Base-by-base conservation (phyloP, 2,888 invertebrate genomes). In the Tipula confusa region DNA sequence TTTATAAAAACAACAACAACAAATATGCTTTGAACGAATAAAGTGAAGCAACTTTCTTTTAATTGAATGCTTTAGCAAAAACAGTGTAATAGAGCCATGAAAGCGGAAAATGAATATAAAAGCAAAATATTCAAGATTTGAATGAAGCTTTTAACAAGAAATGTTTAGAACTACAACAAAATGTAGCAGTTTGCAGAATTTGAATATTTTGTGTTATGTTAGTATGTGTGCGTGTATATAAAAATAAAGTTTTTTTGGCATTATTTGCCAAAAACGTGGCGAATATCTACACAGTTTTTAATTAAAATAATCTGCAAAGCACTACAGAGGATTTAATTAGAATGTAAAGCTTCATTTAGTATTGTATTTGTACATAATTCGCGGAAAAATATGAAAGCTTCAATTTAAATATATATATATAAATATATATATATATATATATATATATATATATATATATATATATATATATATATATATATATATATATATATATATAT, bases 31-130 rank as follows among this genome's bases (percentile, higher is more conserved):
- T n/a, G n/a, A n/a, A n/a, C n/a, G n/a, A n/a, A n/a, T 64, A 64
- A 24, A 24, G 24, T 24, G 24, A 64, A 64, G 24, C 9, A 43
- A 43, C 6, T 43, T 64, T 24, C 36, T 9, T 43, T 9, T 64
- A 64, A 64, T 64, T 64, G 64, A 64, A 64, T 64, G 64, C 64
- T 64, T 64, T 64, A 64, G 24, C 64, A 64, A 64, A 64, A 64
- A 64, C 11, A 24, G n/a, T 64, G 64, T 64, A 24, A 24, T 64
- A 64, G 64, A 64, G 64, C 64, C 24, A 24, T 64, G 64, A 64
- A 64, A 64, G 64, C 24, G 24, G 64, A 24, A 64, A 24, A 64
- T 64, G 9, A 64, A 24, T 24, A 24, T 18, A 38, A 64, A 64
- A 2, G 18, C n/a, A n/a, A n/a, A n/a, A n/a, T n/a, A n/a, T n/a